Evolutionary conservation across 2,113 vertebrate genomes (phyloP).

Genomic region (Pelecanoides urinatrix): DNA sequence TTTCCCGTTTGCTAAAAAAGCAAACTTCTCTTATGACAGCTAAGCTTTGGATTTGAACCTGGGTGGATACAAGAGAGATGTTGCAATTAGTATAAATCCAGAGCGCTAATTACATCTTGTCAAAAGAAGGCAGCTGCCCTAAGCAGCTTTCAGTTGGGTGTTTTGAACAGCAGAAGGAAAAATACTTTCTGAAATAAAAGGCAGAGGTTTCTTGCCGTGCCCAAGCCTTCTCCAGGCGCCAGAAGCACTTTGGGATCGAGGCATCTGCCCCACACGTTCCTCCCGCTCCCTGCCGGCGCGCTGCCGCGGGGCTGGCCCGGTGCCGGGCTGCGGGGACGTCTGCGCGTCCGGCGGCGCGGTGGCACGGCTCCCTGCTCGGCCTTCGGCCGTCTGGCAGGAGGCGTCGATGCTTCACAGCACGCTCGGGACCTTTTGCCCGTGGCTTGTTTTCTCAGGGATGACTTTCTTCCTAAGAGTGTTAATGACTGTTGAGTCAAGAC

Average conservation of each 20-base stretch:
- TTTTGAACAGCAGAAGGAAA: not conserved
- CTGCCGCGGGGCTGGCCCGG: not conserved
- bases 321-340: not conserved
- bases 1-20: not conserved
- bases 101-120: not conserved
- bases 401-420: not conserved
- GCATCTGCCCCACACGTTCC: not conserved
- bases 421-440: not conserved
- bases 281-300: not conserved
- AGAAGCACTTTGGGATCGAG: not conserved
- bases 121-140: not conserved
- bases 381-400: not conserved
- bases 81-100: not conserved
- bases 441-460: too few species aligned
- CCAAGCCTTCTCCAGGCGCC: too few species aligned
- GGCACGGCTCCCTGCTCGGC: not conserved
- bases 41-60: not conserved
- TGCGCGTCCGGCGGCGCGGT: too few species aligned
- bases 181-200: not conserved
- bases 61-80: not conserved
- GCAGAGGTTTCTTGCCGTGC: not conserved
- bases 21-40: not conserved
- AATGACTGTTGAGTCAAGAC: not conserved
- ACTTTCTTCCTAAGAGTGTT: not conserved
- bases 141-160: not conserved